Evolutionary conservation across 2,888 invertebrate species (phyloP), one percentile per base, ranked within the genome.

Genomic region (Cosmia trapezina): DNA sequence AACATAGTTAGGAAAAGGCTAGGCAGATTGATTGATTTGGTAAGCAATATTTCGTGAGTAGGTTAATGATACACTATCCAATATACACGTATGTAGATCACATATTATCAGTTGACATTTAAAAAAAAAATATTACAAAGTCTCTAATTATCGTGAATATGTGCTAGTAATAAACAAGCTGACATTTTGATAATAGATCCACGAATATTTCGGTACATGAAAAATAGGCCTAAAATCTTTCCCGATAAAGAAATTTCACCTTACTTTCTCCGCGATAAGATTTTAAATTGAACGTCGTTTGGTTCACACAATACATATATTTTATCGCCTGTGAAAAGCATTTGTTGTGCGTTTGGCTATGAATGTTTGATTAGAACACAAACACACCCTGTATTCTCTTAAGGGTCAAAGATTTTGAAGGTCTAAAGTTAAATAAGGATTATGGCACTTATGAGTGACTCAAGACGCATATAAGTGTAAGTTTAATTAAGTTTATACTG

Each of bases 141-240:
- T 37, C 8, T 11, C 6, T 59, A 51, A 59, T 43, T 41, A 53
- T 60, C n/a, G 47, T 69, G 37, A 19, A 56, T n/a, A 45, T 51
- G 12, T 81, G 41, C 53, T 37, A 57, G 60, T 61, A 56, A 72
- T 64, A 62, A 47, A 62, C 1, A 28, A 7, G 47, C 72, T 82
- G 78, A 77, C 74, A 77, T 87, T 83, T 83, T 71, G 72, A 74
- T 84, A 83, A 84, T 83, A 76, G 51, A 71, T 43, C 11, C 37
- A 75, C 47, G 28, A 77, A 84, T 75, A 81, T 76, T 78, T 72
- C 33, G 78, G n/a, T 49, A 71, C 63, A 33, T 63, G 76, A 63
- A 81, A 73, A 67, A 72, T 37, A 41, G 57, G 47, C 11, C 73
- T 64, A 61, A 61, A 57, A 71, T 49, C 12, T 45, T 53, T 22